These are phyloP conservation scores for Himalopsyche tibetana DNA, from an alignment of 2,888 invertebrate species.

Conservation along the genomic window DNA sequence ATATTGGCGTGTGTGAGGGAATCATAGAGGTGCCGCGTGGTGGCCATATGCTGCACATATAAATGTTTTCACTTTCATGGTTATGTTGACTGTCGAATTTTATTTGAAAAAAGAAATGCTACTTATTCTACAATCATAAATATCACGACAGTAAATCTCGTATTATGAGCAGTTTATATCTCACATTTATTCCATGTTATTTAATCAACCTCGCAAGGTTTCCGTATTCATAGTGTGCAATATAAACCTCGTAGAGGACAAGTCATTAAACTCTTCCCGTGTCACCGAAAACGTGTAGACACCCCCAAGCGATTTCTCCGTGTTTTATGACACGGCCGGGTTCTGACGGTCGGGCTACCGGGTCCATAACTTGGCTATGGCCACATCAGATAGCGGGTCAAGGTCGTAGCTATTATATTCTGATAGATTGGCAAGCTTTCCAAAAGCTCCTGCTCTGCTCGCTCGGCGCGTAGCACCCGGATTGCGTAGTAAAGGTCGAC, in stretches of 20 bases:
- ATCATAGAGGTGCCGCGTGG: no score
- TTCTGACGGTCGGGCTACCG: conserved; percentile 34
- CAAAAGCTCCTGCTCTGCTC: not conserved
- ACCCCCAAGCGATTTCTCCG: conserved; percentile 51
- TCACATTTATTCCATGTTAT: not conserved
- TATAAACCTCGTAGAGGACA: not conserved
- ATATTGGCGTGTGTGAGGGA: no score
- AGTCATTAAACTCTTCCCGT: conserved; percentile 2
- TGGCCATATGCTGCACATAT: no score
- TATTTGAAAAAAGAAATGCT: no score
- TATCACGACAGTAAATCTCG: no score
- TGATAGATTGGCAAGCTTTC: conserved; percentile 58
- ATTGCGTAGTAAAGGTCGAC: conserved; percentile 41
- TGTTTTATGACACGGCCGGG: conserved; percentile 58
- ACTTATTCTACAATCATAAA: no score
- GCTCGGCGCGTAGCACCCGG: conserved; percentile 9
- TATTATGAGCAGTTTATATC: no score
- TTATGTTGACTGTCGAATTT: no score
- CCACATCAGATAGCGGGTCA: conserved; percentile 56
- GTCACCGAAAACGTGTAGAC: not conserved
- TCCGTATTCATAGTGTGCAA: not conserved
- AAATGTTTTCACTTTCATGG: no score
- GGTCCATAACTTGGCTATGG: conserved; percentile 50
- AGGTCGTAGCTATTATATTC: conserved; percentile 57
- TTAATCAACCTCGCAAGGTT: not conserved